Conservation (phyloP, 2,797 vertebrate species). For the Chromis chromis region DNA sequence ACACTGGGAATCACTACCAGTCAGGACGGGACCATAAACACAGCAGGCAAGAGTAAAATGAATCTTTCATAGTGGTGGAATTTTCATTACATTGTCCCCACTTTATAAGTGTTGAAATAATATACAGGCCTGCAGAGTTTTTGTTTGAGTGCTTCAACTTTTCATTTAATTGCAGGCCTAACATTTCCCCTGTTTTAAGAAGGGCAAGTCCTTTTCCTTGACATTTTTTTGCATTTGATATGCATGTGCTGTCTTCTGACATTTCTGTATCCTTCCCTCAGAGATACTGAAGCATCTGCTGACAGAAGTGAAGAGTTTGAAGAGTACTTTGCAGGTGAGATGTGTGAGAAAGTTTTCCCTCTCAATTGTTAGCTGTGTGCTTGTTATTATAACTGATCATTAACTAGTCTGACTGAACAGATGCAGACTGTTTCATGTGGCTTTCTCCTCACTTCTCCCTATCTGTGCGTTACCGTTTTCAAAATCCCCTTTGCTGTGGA, state of each 20-base stretch:
- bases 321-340: constrained; percentile 81
- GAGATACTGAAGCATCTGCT: constrained; percentile 79
- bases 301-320: constrained; percentile 78
- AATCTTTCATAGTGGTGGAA: not conserved
- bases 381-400: not conserved
- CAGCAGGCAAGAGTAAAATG: constrained; percentile 67
- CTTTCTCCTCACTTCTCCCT: too few relatives aligned
- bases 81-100: rapidly evolving
- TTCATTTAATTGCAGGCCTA: constrained; percentile 1
- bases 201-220: constrained; percentile 43
- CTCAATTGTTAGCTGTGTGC: not conserved
- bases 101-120: not conserved
- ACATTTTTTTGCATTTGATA: constrained; percentile 45
- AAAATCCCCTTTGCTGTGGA: too few relatives aligned
- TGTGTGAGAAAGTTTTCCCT: not conserved
- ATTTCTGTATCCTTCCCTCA: constrained; percentile 66
- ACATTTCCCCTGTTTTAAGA: constrained; percentile 28
- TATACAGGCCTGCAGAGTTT: not conserved
- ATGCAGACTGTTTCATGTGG: too few relatives aligned
- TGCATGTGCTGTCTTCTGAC: constrained; percentile 49
- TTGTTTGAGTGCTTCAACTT: constrained; percentile 9
- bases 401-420: too few relatives aligned
- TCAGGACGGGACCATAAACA: constrained; percentile 56
- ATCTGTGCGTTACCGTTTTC: too few relatives aligned
- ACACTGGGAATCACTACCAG: constrained; percentile 63